These are phyloP conservation scores for Frankliniella intonsa DNA, from an alignment of 2,888 invertebrate species.

Conservation along the genomic window DNA sequence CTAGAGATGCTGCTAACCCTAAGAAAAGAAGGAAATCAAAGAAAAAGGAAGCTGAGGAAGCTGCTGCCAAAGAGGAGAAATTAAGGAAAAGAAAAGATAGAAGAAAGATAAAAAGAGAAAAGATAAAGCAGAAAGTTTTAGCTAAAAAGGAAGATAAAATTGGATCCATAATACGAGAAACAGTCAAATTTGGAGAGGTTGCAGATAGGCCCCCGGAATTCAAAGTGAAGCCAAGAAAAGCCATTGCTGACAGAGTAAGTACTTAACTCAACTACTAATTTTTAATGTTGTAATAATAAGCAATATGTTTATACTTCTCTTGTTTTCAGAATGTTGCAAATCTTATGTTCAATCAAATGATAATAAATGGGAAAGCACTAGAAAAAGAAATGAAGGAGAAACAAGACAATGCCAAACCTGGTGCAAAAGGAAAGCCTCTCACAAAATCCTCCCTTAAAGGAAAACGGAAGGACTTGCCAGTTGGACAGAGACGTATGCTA, in stretches of 20 bases:
- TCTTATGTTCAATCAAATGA: not conserved
- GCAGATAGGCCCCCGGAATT: not conserved
- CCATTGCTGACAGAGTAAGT: not conserved
- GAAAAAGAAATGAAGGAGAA: not conserved
- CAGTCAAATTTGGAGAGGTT: constrained; percentile 4
- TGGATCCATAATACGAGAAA: not conserved
- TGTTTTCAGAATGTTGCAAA: not conserved
- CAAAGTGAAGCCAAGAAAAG: not conserved
- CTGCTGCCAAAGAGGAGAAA: not conserved
- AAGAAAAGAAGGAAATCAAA: not conserved
- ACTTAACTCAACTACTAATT: not conserved
- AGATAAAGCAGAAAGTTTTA: not conserved
- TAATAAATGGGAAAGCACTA: not conserved
- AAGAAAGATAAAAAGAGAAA: not conserved
- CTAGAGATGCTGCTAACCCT: not conserved
- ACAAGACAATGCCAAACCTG: not conserved
- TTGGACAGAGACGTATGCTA: not conserved
- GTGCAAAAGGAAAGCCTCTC: not conserved
- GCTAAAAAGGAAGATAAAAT: not conserved
- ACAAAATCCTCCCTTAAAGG: not conserved
- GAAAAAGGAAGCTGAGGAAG: not conserved
- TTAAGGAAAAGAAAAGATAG: not conserved
- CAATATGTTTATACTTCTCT: too few relatives aligned
- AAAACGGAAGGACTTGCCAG: not conserved
- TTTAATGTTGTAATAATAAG: not conserved